A percentile compares a stretch with the other conserved stretches of the same genome.
Evolutionary conservation across 2,113 vertebrate genomes (phyloP).

Genomic region (Perca flavescens): DNA sequence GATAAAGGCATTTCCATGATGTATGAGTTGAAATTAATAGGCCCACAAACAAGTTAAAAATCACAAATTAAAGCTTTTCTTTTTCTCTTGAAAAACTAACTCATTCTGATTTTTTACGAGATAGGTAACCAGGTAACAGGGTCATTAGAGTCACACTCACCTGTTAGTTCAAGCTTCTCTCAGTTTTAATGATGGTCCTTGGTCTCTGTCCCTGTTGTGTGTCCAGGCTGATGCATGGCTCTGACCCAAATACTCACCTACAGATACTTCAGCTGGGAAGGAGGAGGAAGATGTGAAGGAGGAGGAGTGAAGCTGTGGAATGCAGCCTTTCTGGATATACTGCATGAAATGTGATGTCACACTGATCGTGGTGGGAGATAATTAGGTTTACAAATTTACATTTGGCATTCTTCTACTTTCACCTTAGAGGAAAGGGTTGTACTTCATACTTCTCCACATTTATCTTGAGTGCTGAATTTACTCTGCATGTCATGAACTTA

Average conservation of each 20-base stretch:
- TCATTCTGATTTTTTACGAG: not conserved
- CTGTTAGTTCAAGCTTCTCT: slow-evolving; percentile 16
- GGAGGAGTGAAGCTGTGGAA: slow-evolving; percentile 64
- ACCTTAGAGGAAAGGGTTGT: not conserved
- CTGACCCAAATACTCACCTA: slow-evolving; percentile 3
- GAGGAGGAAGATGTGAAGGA: slow-evolving; percentile 15
- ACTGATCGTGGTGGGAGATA: not conserved
- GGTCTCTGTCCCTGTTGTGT: not conserved
- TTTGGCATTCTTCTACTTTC: not conserved
- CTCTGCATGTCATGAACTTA: not conserved
- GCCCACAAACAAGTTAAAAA: not conserved
- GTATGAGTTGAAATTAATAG: too few species aligned
- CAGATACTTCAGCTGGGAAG: not conserved
- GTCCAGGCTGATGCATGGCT: slow-evolving; percentile 7
- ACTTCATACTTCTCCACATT: not conserved
- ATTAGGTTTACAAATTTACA: not conserved
- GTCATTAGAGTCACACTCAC: slow-evolving; percentile 36
- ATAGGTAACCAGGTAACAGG: not conserved
- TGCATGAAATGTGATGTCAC: slow-evolving; percentile 39
- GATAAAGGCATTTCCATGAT: not conserved
- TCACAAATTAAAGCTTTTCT: not conserved
- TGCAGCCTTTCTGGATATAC: slow-evolving; percentile 55
- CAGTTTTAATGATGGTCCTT: not conserved
- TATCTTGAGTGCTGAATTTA: not conserved
- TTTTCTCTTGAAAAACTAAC: not conserved